Base-by-base conservation (phyloP, 2,888 invertebrate species). In the Yponomeuta plumbellus region DNA sequence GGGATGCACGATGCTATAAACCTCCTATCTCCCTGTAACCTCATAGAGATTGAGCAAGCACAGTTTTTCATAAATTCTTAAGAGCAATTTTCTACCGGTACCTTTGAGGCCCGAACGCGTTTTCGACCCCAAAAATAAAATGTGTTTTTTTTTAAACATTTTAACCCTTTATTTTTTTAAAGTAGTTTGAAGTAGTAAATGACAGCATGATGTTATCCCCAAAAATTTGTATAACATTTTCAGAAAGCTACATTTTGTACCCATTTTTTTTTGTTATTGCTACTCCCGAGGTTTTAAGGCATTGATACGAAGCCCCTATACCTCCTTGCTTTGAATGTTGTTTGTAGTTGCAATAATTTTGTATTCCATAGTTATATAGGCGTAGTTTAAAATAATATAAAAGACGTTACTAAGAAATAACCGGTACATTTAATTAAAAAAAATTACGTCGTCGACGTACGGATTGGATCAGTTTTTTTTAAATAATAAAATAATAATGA, bases 1-100 rank as follows among this genome's bases (percentile, higher is more conserved):
- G 91, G 91, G 91, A 91, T 91, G 91, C 91, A 91, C 91, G 91
- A 86, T 91, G 89, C 91, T 90, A 84, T 77, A 80, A n/a, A 81
- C 79, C 84, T 84, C 84, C 86, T 83, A 81, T 78, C 85, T 86
- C 86, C 85, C 83, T 81, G 74, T 75, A 52, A 52, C 44, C 17
- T 52, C 44, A 52, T 52, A 52, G 17, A 17, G 4, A 52, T 52
- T 52, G 13, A 52, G 17, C 44, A 52, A 52, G 44, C 44, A 52
- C 44, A 52, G 17, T 58, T 58, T 58, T 58, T 58, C 58, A 21
- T 22, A 52, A 52, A 52, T 52, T 52, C 17, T 52, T 52, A 52
- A 13, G 17, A 52, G 2, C 44, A 52, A 17, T 52, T 52, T 44
- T 44, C 44, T 44, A 44, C 44, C 44, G 44, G 13, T 44, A 44